Evolutionary conservation across 2,113 vertebrate genomes (phyloP).

Genomic region (Rattus rattus): DNA sequence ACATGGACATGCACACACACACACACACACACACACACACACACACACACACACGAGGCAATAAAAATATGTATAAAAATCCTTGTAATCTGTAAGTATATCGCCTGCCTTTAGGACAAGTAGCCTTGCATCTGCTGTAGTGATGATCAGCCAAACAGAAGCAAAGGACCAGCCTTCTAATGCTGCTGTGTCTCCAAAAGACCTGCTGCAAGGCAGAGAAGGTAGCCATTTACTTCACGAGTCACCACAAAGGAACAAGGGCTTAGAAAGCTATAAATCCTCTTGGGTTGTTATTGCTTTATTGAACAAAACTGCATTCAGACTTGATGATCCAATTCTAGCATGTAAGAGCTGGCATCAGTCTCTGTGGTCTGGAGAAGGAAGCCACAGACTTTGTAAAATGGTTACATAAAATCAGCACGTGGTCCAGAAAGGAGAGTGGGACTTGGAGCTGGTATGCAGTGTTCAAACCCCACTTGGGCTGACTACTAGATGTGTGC

Average conservation of each 20-base stretch:
- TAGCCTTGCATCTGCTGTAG: neutral
- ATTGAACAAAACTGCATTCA: constrained; percentile 54
- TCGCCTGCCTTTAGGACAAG: neutral
- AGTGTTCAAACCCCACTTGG: neutral
- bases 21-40: neutral
- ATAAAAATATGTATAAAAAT: neutral
- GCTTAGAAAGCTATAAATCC: constrained; percentile 62
- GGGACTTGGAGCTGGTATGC: neutral
- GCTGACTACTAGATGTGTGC: neutral
- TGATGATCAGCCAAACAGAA: constrained; percentile 17
- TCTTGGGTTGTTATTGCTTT: constrained; percentile 49
- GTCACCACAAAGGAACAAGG: constrained; percentile 28
- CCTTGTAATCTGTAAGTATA: neutral
- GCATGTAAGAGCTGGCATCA: constrained; percentile 28
- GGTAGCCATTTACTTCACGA: neutral
- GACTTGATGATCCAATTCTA: constrained; percentile 64
- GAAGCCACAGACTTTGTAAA: neutral
- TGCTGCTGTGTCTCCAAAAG: neutral
- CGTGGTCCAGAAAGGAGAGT: neutral
- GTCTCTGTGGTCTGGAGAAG: constrained; percentile 58
- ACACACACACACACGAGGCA: neutral
- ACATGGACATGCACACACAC: neutral
- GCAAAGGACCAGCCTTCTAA: neutral
- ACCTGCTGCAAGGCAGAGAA: neutral
- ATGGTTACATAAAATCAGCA: neutral